phyloP scores from a whole-genome alignment of 2,888 invertebrate species.

The Metalampra italica region DNA sequence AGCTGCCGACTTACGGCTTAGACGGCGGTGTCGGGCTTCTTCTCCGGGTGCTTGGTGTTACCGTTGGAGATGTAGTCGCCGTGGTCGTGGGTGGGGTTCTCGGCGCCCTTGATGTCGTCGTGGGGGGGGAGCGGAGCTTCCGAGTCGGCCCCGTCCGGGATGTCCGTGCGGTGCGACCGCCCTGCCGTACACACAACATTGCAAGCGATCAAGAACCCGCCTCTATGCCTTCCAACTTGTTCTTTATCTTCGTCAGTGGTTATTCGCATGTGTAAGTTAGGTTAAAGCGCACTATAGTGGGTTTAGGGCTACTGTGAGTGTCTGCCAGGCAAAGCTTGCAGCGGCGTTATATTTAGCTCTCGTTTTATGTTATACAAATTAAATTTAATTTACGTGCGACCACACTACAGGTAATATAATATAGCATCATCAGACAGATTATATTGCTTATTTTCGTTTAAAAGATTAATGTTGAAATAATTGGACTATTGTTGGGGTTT shows the following conservation, averaged over 20 bases:
- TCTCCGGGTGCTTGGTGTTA: constrained; percentile 67
- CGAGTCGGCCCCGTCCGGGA: constrained; percentile 80
- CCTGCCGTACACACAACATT: constrained; percentile 74
- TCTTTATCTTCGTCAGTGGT: background rate
- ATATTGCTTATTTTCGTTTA: too few species aligned
- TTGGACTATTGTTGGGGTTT: too few species aligned
- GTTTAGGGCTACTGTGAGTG: background rate
- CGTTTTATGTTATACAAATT: too few species aligned
- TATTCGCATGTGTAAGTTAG: constrained; percentile 10
- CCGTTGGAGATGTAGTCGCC: constrained; percentile 80
- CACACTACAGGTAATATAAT: too few species aligned
- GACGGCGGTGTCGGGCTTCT: constrained; percentile 74
- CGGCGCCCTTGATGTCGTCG: constrained; percentile 78
- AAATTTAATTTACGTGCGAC: too few species aligned
- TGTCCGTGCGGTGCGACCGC: constrained; percentile 79
- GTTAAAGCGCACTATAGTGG: background rate
- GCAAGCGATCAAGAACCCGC: constrained; percentile 73
- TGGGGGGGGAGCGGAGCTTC: constrained; percentile 76
- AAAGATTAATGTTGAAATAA: too few species aligned
- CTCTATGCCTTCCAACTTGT: background rate
- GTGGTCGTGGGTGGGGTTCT: constrained; percentile 80
- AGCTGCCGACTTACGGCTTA: constrained; percentile 37
- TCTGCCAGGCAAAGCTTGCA: background rate
- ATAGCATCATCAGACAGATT: too few species aligned
- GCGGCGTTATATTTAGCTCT: too few species aligned